phyloP scores from a whole-genome alignment of 2,113 vertebrate species.

The Raja brachyura region DNA sequence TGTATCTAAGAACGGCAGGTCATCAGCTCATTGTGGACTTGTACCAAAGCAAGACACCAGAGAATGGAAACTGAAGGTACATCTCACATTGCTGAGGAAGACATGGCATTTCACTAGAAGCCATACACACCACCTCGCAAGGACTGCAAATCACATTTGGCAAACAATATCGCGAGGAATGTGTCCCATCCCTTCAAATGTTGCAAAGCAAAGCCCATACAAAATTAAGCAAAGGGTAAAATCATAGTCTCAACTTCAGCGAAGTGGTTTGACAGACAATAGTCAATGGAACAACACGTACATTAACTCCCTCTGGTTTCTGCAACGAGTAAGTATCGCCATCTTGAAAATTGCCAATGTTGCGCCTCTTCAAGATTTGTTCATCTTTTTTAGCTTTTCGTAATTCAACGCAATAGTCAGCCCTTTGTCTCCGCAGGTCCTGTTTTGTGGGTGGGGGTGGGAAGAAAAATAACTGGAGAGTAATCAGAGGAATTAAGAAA shows the following conservation, averaged over 20 bases:
- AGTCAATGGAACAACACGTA: neutral
- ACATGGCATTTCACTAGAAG: neutral
- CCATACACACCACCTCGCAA: neutral
- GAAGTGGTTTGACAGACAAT: no score
- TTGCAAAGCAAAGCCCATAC: neutral
- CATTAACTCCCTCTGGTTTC: neutral
- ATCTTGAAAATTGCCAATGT: constrained; percentile 51
- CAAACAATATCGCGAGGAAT: neutral
- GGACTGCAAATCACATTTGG: neutral
- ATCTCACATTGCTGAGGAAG: neutral
- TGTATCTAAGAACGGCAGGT: neutral
- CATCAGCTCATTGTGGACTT: neutral
- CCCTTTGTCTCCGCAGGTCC: constrained; percentile 65
- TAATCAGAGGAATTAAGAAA: neutral
- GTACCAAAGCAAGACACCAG: neutral
- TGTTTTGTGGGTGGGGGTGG: constrained; percentile 42
- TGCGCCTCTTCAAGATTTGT: constrained; percentile 72
- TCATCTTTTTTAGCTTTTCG: constrained; percentile 76
- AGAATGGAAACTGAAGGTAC: neutral
- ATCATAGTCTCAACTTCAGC: no score
- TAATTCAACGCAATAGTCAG: constrained; percentile 62
- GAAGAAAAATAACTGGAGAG: neutral
- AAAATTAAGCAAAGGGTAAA: no score
- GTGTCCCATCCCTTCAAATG: neutral
- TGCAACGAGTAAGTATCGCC: constrained; percentile 49